Base-by-base conservation (phyloP, 1,140 invertebrate species). In the Orussus abietinus region DNA sequence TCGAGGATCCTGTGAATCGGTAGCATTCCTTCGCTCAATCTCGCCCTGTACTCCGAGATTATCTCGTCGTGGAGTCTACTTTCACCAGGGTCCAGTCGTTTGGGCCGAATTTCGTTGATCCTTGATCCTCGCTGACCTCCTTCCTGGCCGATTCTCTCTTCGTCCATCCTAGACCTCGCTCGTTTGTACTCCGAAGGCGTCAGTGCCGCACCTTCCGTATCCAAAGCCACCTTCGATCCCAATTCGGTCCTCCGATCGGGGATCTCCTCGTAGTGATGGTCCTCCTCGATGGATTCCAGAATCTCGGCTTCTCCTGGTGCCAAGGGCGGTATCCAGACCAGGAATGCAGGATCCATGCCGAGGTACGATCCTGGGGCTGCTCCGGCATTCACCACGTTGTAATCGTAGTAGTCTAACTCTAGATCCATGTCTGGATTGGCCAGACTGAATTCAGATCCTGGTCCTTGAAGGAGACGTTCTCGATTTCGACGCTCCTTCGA, bases 351-450 rank as follows among this genome's bases (percentile, higher is more conserved):
- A 68, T 91, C 89, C 86, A 91, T 90, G 3, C 86, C 86, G 38
- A 89, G 68, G 54, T 87, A 87, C 0, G 82, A 85, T 12, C 88
- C 89, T 2, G 88, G 88, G n/a, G 82, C 85, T 3, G 86, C 84
- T 31, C 84, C 84, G 38, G 85, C 79, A 44, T 82, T 84, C 31
- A 85, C 81, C 1, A 92, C 87, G 66, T 91, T 87, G 53, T 92
- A 92, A 64, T 92, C 89, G 55, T 92, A 92, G 57, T 92, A 92
- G 59, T 92, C 89, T 25, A 91, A 72, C 64, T 92, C 88, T 38
- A 90, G 73, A 55, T 91, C 89, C 3, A 76, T 75, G 26, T 85
- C 84, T 28, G 78, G 79, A 14, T 78, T 83, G 0, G 78, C 78
- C n/a, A 88, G 65, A 30, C 87, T 90, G 45, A 88, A 83, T 53